Base-by-base conservation (phyloP, 2,113 vertebrate genomes). In the Nothoprocta pentlandii region DNA sequence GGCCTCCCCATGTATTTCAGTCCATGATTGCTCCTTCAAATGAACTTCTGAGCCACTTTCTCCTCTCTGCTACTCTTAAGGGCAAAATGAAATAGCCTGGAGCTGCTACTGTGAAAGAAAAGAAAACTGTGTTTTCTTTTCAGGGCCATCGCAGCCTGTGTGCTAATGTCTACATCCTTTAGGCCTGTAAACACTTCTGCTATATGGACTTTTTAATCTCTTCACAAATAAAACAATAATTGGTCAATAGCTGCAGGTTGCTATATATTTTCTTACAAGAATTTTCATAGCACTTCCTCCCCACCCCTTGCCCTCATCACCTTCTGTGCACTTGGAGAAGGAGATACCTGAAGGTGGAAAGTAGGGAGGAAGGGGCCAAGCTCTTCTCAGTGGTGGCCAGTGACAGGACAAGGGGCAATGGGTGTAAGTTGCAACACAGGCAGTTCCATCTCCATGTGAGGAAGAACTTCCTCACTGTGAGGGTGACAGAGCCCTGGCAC, bases 111-210 rank as follows among this genome's bases (percentile, higher is more conserved):
- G n/a, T n/a, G n/a, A n/a, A n/a, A n/a, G n/a, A n/a, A n/a, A n/a
- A n/a, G n/a, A n/a, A 80, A 59, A 75, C 63, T 89, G 53, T 30
- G 47, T 76, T 89, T 95, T 95, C 67, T 91, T 64, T 83, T 83
- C 22, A 68, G 20, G 42, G 54, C 54, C 10, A 10, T 85, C 47
- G 4, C 25, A 36, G 32, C 22, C 61, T 79, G 10, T 85, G 26
- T 46, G 42, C 78, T 42, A 68, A 74, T 16, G 63, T 7, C 26
- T 51, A 51, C 8, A 49, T 74, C 41, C 16, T 46, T 5, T 73
- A 85, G 46, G 30, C 51, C 41, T 67, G 42, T 85, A 70, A 67
- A 68, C 20, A 69, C 0, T 70, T 91, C 41, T 95, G 54, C 2
- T 0, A 83, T 83, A 39, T 91, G 16, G 89, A 84, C 32, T 42